Base-by-base conservation (phyloP, 30 jellyfish, hydroid and myxozoan species). In the Aurelia aurita complex sp. Pacific region DNA sequence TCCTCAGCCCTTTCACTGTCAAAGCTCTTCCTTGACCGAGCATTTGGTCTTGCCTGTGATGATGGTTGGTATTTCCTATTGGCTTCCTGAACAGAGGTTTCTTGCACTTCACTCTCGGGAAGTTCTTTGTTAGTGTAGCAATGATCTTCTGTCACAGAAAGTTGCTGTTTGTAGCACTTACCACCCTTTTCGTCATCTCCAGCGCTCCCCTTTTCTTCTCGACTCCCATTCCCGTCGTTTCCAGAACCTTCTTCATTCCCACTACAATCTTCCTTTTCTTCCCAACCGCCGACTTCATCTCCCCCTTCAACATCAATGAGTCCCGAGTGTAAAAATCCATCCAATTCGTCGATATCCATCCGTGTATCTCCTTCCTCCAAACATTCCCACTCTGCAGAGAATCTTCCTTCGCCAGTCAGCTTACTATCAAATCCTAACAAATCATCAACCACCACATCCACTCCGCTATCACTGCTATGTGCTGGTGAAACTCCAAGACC, bases 401-500 rank as follows among this genome's bases (percentile, higher is more conserved):
- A n/a, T 51, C 53, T 46, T 46, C 12, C 57, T 6, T 46, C 82
- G 57, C 57, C 57, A 5, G 12, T 46, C 14, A 46, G 14, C 1
- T 46, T 46, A 2, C 57, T 9, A 7, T 9, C 57, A 3, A 46
- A 46, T 46, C 57, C 57, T 4, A 46, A 46, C 57, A 40, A 15
- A 66, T 66, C 76, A n/a, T 66, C 17, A 40, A 43, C 79, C 19
- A 66, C 38, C 10, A 79, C 43, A 71, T 69, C 96, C 14, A 88
- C 88, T 17, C 96, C 96, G 42, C 96, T 88, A 66, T 88, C 96
- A n/a, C 82, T 53, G 69, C 96, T 88, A 82, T 78, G 88, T 33
- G 92, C 17, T 23, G 96, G 91, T 6, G 96, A 78, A 10, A 70
- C 46, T 19, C 87, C 85, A 32, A 86, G 38, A 32, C 34, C 65